A percentile compares a stretch with the other conserved stretches of the same genome.
Evolutionary conservation across 2,113 vertebrate species (phyloP).

Genomic region (Odontophorus gujanensis): DNA sequence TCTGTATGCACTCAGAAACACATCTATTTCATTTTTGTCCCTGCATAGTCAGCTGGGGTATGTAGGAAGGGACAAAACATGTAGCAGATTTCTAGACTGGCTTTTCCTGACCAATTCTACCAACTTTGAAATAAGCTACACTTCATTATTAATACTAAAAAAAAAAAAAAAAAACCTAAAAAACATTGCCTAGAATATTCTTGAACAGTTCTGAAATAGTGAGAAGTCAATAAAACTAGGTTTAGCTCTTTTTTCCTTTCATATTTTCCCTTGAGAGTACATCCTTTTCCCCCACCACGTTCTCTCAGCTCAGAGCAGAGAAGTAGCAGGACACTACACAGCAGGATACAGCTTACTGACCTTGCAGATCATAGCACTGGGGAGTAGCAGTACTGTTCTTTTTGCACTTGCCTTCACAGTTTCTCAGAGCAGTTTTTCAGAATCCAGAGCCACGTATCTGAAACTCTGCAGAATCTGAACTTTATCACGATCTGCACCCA

Average conservation of each 20-base stretch:
- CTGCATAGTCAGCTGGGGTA: background rate
- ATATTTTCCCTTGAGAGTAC: background rate
- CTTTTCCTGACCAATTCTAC: background rate
- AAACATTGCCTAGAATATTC: background rate
- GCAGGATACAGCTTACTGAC: background rate
- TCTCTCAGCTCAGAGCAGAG: background rate
- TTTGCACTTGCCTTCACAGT: background rate
- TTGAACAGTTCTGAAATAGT: background rate
- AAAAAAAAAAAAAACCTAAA: no score
- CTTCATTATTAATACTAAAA: background rate
- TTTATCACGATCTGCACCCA: background rate
- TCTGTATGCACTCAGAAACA: background rate
- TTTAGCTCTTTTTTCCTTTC: background rate
- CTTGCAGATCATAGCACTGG: background rate
- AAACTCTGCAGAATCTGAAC: background rate
- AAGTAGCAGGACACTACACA: fast-evolving
- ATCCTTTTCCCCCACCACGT: background rate
- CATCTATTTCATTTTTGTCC: background rate
- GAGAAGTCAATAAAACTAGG: background rate
- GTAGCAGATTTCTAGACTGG: background rate
- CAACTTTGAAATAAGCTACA: background rate
- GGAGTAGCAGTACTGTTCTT: background rate
- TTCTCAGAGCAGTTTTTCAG: background rate
- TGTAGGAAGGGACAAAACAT: background rate
- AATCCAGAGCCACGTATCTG: fast-evolving